These are phyloP conservation scores for Rhopalosiphum maidis DNA, from an alignment of 1,140 invertebrate genomes.

Conservation along the genomic window DNA sequence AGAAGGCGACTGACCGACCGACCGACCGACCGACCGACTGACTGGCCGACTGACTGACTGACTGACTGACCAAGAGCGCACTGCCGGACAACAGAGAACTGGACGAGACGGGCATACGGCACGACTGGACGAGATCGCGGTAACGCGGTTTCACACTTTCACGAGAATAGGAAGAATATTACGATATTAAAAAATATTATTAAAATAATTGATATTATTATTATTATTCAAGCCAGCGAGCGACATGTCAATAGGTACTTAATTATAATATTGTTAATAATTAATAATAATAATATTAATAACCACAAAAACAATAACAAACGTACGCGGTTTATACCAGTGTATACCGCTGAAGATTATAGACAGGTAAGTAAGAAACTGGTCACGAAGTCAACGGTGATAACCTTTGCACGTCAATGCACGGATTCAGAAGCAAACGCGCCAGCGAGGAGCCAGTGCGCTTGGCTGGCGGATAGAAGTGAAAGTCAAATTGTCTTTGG, in stretches of 20 bases:
- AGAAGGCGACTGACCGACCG: not conserved
- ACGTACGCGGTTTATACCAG: not conserved
- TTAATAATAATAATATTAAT: not conserved
- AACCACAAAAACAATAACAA: not conserved
- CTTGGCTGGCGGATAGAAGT: not conserved
- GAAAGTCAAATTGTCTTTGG: not conserved
- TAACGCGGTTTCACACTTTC: not conserved
- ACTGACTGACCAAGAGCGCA: not conserved
- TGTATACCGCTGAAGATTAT: not conserved
- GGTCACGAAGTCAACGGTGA: not conserved
- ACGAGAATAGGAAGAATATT: not conserved
- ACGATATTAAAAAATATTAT: not conserved
- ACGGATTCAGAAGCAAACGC: not conserved
- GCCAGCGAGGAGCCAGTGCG: too few species aligned
- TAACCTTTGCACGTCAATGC: not conserved
- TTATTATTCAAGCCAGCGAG: not conserved
- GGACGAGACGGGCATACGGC: not conserved
- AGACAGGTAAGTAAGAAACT: not conserved
- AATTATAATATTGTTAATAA: not conserved
- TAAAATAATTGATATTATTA: too few species aligned
- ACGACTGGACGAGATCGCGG: not conserved
- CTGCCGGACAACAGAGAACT: not conserved
- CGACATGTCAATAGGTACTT: not conserved
- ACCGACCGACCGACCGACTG: too few species aligned
- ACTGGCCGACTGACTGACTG: too few species aligned